These are phyloP conservation scores for Aurelia coerulea DNA, from an alignment of 30 jellyfish, hydroid and myxozoan genomes.

Conservation along the genomic window DNA sequence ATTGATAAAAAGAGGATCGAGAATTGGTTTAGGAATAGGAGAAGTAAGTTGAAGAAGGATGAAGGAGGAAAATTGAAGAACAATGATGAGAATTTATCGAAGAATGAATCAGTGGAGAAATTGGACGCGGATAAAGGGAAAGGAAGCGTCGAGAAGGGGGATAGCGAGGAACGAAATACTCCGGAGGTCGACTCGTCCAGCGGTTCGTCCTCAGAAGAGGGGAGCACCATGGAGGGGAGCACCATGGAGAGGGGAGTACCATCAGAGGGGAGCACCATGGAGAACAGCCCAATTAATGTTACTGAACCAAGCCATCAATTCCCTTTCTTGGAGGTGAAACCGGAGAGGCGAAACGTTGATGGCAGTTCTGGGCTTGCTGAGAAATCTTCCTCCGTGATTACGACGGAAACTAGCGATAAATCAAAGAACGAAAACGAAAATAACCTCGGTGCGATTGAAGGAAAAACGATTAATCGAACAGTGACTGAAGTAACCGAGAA, in stretches of 20 bases:
- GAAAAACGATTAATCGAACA: too few relatives aligned
- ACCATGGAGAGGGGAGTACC: too few relatives aligned
- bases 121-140: neutral
- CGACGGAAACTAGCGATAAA: too few relatives aligned
- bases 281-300: neutral
- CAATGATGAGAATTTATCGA: neutral
- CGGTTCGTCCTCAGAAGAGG: neutral
- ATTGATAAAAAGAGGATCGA: conserved; percentile 71
- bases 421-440: too few relatives aligned
- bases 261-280: neutral
- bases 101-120: neutral
- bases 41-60: conserved; percentile 62
- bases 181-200: neutral
- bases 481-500: too few relatives aligned
- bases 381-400: too few relatives aligned
- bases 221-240: neutral
- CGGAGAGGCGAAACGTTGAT: neutral
- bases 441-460: too few relatives aligned
- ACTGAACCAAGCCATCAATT: too few relatives aligned
- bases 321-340: neutral
- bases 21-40: conserved; percentile 72
- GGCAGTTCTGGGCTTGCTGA: neutral
- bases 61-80: conserved; percentile 31
- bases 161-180: neutral
- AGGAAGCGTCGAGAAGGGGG: neutral